These are phyloP conservation scores for Ceratosolen fusciceps DNA, from an alignment of 1,140 invertebrate species.

Conservation along the genomic window DNA sequence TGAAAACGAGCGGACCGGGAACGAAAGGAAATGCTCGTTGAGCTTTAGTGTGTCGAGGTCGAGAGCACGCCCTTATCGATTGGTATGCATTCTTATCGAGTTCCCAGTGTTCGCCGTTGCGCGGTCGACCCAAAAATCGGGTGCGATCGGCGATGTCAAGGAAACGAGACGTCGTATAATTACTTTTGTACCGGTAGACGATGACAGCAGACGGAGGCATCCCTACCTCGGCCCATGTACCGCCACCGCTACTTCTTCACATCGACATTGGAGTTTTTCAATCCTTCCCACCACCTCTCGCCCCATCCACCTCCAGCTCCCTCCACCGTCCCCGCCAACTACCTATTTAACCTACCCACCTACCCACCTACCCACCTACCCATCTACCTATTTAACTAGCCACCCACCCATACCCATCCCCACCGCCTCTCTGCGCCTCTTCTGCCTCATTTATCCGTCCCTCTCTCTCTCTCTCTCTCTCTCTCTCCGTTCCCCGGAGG, in stretches of 20 bases:
- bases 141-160: neutral
- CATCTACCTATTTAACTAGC: neutral
- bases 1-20: neutral
- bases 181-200: neutral
- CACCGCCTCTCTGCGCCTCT: neutral
- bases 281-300: neutral
- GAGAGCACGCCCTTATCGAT: neutral
- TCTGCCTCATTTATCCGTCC: neutral
- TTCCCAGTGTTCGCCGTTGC: neutral
- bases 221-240: neutral
- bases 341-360: neutral
- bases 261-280: neutral
- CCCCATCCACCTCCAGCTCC: neutral
- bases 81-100: neutral
- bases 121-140: neutral
- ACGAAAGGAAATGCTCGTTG: conserved; percentile 8
- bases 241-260: neutral
- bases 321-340: neutral
- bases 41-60: conserved; percentile 21
- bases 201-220: neutral
- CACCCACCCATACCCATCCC: neutral
- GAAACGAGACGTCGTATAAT: neutral
- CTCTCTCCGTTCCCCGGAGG: conserved; percentile 26
- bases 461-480: conserved; percentile 19
- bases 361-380: neutral